Conservation (phyloP, 2,888 invertebrate species). For the Standfussiana lucernea region DNA sequence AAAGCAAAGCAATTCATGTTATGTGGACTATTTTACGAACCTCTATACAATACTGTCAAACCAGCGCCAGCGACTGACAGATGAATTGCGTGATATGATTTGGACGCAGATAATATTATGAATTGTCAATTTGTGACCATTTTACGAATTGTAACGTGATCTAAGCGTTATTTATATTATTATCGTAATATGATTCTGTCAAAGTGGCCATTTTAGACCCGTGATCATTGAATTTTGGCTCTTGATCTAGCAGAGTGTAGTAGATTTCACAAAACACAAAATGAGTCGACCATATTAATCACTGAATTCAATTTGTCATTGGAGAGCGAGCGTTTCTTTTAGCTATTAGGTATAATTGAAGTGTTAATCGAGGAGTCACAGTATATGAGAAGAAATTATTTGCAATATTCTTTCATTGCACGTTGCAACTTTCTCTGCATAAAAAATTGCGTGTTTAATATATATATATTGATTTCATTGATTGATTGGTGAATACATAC, state of each 20-base stretch:
- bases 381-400: neutral
- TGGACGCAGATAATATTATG: too few relatives aligned
- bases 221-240: neutral
- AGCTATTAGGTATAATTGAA: neutral
- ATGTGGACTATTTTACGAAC: too few relatives aligned
- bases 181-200: too few relatives aligned
- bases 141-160: too few relatives aligned
- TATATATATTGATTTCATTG: too few relatives aligned
- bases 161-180: too few relatives aligned
- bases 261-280: neutral
- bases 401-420: constrained; percentile 6
- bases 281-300: constrained; percentile 3
- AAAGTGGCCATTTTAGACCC: too few relatives aligned
- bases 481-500: neutral
- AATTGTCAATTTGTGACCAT: too few relatives aligned
- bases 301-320: constrained; percentile 7
- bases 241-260: neutral
- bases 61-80: too few relatives aligned
- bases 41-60: too few relatives aligned
- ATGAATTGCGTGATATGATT: too few relatives aligned
- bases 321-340: neutral
- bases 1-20: too few relatives aligned
- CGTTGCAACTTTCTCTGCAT: constrained; percentile 12
- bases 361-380: neutral
- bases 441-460: neutral